Base-by-base conservation (phyloP, 2,888 invertebrate species). In the Aporophyla nigra region DNA sequence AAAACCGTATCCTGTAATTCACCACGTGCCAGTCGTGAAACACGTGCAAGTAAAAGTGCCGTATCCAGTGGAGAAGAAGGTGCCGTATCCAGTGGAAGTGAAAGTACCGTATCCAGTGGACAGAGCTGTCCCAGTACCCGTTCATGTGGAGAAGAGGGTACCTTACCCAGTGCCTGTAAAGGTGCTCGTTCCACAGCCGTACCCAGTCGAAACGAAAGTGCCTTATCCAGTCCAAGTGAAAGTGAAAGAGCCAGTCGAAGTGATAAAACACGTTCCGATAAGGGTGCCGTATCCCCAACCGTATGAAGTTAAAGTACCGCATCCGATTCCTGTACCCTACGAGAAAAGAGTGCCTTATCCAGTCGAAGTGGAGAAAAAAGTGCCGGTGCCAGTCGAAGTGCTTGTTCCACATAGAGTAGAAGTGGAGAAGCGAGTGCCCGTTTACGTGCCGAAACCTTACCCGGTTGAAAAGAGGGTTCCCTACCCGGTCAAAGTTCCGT, bases 161-260 rank as follows among this genome's bases (percentile, higher is more conserved):
- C 95, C 94, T n/a, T 94, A 94, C 79, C 94, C 95, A 5, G 95
- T 96, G 1, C 96, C 96, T 1, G 94, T 95, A 43, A 96, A 92
- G 89, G 93, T 97, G 49, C 87, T 93, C 70, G 94, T 97, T 43
- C 97, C 97, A 6, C 95, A 95, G 83, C 96, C 96, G 5, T 96
- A 96, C 74, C 96, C 97, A 0, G 97, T 97, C 71, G 97, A 97
- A 90, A 95, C 96, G n/a, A 96, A 94, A 90, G 96, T 97, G n/a
- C 97, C 96, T 67, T 95, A 96, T 81, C 96, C 96, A 9, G 95
- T 96, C 21, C 92, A 96, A 84, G 94, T 97, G 4, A 97, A 97
- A 93, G 92, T 96, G 5, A 93, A 87, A 86, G 95, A 96, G 79
- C 96, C 95, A 21, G 89, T 92, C 33, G 95, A 96, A 89, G 95